Percentiles rank a stretch among this genome's conserved stretches.
These are phyloP conservation scores for Drosophila suboccidentalis DNA, from an alignment of 2,888 invertebrate species.

Conservation along the genomic window DNA sequence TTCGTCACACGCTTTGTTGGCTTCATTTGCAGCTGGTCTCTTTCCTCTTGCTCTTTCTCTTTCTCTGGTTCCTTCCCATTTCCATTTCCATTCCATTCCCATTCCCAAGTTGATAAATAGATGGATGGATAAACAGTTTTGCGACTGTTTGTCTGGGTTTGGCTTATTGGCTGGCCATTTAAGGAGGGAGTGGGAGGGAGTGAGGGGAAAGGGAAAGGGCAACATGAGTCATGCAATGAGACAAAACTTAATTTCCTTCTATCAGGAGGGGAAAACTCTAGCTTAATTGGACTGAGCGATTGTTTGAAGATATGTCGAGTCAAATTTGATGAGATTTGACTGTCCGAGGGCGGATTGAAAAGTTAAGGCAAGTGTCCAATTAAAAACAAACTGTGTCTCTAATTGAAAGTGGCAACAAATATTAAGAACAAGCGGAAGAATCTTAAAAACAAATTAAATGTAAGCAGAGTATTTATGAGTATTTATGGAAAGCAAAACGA, in stretches of 20 bases:
- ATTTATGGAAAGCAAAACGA: constrained; percentile 71
- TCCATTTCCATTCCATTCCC: neutral
- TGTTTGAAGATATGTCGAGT: constrained; percentile 55
- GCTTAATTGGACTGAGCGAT: constrained; percentile 60
- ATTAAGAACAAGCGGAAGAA: constrained; percentile 30
- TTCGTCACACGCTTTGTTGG: constrained; percentile 75
- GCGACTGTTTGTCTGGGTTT: constrained; percentile 56
- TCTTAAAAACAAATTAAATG: constrained; percentile 34
- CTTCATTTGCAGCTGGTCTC: constrained; percentile 54
- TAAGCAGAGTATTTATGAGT: constrained; percentile 7
- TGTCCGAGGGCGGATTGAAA: neutral
- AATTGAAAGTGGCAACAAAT: constrained; percentile 31
- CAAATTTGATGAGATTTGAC: constrained; percentile 57
- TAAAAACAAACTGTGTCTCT: constrained; percentile 53
- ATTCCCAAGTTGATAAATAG: constrained; percentile 54
- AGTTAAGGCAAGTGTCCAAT: constrained; percentile 59
- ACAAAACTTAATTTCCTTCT: constrained; percentile 41
- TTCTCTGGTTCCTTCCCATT: constrained; percentile 1
- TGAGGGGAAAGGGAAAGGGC: neutral
- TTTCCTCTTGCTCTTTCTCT: neutral
- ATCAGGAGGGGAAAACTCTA: constrained; percentile 19
- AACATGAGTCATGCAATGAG: constrained; percentile 44
- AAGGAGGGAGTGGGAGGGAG: too few relatives aligned
- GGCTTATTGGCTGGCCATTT: constrained; percentile 50
- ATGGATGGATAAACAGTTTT: constrained; percentile 68